phyloP scores from a whole-genome alignment of 2,797 vertebrate species.

The Spinibarbus caldwelli region DNA sequence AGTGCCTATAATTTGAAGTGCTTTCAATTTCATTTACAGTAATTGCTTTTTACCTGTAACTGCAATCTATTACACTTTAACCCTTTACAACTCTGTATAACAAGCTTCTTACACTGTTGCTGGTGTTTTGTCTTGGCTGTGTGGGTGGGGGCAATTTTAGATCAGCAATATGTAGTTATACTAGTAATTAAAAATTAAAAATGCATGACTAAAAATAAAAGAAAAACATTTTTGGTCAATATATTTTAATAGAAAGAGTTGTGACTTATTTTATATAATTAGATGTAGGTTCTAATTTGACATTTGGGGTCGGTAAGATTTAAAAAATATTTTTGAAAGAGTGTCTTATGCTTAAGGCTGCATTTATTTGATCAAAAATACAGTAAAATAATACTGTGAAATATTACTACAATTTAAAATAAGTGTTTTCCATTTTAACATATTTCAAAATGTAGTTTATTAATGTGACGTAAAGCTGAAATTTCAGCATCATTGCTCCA shows the following conservation, averaged over 20 bases:
- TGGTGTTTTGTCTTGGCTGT: neutral
- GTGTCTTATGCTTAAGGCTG: neutral
- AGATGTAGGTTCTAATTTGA: neutral
- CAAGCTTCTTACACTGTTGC: neutral
- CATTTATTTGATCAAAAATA: neutral
- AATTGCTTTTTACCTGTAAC: constrained; percentile 2
- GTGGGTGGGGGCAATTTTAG: neutral
- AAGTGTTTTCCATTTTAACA: neutral
- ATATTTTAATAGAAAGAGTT: neutral
- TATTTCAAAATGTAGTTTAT: neutral
- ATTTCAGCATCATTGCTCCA: neutral
- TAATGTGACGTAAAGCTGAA: neutral
- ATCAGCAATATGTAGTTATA: neutral
- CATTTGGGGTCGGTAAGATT: neutral
- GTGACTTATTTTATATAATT: neutral
- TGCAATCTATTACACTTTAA: neutral
- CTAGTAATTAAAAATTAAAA: no score
- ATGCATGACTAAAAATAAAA: neutral
- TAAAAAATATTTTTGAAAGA: neutral
- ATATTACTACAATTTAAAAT: neutral
- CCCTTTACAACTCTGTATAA: neutral
- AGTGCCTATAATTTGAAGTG: neutral
- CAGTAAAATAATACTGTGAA: no score
- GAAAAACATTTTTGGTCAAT: neutral
- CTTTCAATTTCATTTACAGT: neutral